Conservation (phyloP, 2,797 vertebrate genomes). For the Galagoides demidoff region DNA sequence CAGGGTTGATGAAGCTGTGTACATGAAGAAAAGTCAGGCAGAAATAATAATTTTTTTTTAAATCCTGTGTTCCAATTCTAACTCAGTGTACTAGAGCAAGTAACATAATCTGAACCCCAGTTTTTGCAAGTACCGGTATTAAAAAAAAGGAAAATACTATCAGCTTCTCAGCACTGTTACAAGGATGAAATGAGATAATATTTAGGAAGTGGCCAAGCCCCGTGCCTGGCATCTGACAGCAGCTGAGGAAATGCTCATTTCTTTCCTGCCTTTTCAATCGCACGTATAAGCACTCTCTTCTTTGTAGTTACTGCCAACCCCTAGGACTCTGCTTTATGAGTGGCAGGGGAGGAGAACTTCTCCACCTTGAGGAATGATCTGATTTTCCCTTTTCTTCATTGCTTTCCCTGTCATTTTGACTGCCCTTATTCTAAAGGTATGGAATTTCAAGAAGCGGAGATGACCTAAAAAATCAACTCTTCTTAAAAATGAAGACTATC, state of each 20-base stretch:
- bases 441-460: constrained; percentile 28
- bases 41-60: not conserved
- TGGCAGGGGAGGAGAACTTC: constrained; percentile 1
- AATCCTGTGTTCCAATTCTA: not conserved
- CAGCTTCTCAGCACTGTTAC: not conserved
- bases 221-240: not conserved
- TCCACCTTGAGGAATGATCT: not conserved
- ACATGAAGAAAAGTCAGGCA: not conserved
- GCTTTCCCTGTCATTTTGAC: constrained; percentile 45
- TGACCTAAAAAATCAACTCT: constrained; percentile 40
- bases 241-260: not conserved
- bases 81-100: constrained; percentile 8
- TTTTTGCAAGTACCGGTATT: not conserved
- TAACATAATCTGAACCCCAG: constrained; percentile 2
- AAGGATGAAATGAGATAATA: not conserved
- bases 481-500: constrained; percentile 42
- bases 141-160: not conserved
- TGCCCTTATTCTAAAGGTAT: constrained; percentile 35
- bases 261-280: not conserved
- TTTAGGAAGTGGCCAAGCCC: not conserved
- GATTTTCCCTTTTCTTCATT: constrained; percentile 41
- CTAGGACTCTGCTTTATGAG: constrained; percentile 32
- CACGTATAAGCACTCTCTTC: not conserved
- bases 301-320: constrained; percentile 18
- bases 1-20: not conserved